Conservation (phyloP, 2,888 invertebrate species). For the Noctua janthina region DNA sequence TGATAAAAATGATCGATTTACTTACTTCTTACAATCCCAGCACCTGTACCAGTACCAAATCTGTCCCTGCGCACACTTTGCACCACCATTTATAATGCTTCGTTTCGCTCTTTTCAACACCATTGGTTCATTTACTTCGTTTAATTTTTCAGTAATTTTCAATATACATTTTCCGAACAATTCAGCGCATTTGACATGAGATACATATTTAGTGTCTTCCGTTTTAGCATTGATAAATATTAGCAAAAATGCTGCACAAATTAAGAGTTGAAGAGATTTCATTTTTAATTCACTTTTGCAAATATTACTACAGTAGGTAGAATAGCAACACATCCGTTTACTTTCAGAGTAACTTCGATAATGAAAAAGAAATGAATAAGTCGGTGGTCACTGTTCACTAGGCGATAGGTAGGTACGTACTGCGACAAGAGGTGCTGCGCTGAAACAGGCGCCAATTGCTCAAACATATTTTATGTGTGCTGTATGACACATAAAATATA, state of each 20-base stretch:
- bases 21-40: conserved; percentile 12
- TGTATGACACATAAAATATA: no score
- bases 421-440: not conserved
- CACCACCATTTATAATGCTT: conserved; percentile 22
- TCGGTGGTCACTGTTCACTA: conserved; percentile 5
- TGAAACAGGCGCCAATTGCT: not conserved
- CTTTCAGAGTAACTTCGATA: not conserved
- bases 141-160: not conserved
- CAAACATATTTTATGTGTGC: not conserved
- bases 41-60: conserved; percentile 39
- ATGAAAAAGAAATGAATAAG: not conserved
- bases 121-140: not conserved
- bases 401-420: not conserved
- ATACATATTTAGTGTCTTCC: not conserved
- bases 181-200: conserved; percentile 3
- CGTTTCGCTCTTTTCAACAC: conserved; percentile 21
- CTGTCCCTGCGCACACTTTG: conserved; percentile 28
- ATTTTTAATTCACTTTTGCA: conserved; percentile 10
- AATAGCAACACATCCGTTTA: not conserved
- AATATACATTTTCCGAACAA: conserved; percentile 22
- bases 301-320: not conserved
- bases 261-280: conserved; percentile 7
- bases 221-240: not conserved
- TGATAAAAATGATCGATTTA: not conserved
- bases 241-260: conserved; percentile 20